phyloP scores from a whole-genome alignment of 1,140 invertebrate species.

The Cotesia glomerata region DNA sequence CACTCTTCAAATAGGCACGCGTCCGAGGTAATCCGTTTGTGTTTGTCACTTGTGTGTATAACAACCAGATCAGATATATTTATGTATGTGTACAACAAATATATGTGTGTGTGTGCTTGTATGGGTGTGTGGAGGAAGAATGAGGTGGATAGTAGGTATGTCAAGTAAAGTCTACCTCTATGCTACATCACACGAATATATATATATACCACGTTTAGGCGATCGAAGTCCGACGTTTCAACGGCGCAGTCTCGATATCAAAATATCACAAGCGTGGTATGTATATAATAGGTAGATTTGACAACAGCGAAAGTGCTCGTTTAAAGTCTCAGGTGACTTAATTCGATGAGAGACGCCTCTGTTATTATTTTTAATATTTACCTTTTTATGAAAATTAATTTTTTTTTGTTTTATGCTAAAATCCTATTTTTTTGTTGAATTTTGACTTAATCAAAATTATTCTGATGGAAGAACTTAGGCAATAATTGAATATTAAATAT shows the following conservation, averaged over 20 bases:
- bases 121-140: not conserved
- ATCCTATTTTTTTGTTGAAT: too few species aligned
- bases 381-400: too few species aligned
- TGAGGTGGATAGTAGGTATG: not conserved
- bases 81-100: not conserved
- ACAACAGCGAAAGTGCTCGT: slow-evolving; percentile 5
- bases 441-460: too few species aligned
- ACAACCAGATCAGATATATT: not conserved
- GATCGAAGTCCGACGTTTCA: slow-evolving; percentile 18
- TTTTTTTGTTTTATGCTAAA: too few species aligned
- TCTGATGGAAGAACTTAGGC: too few species aligned
- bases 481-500: too few species aligned
- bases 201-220: not conserved
- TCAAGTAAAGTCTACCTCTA: not conserved
- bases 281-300: not conserved
- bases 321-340: too few species aligned
- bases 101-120: not conserved
- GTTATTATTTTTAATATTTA: not conserved
- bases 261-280: slow-evolving; percentile 9
- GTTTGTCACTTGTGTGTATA: slow-evolving; percentile 22
- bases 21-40: slow-evolving; percentile 27
- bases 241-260: slow-evolving; percentile 21
- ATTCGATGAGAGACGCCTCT: too few species aligned
- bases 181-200: not conserved
- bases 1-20: slow-evolving; percentile 30